Evolutionary conservation across 2,888 invertebrate species (phyloP).

Genomic region (Idaea biselata): DNA sequence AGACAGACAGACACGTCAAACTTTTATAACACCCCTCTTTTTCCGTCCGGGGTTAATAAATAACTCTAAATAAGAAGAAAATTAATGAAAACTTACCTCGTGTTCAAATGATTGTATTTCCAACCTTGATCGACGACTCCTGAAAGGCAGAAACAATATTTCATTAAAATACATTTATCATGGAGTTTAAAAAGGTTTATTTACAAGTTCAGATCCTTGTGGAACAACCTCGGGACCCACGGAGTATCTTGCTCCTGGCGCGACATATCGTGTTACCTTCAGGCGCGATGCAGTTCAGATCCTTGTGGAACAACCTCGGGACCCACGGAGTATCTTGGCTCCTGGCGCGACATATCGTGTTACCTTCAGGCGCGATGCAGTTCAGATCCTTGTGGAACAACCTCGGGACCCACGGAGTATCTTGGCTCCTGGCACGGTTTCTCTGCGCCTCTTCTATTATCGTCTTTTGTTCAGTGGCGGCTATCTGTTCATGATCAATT

Average conservation of each 20-base stretch:
- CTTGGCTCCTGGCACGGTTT: constrained; percentile 83
- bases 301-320: constrained; percentile 84
- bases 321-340: constrained; percentile 72
- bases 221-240: constrained; percentile 88
- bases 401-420: constrained; percentile 85
- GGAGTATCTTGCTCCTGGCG: no score
- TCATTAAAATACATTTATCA: background rate
- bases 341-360: no score
- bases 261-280: constrained; percentile 39
- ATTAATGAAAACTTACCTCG: constrained; percentile 38
- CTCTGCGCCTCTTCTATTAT: constrained; percentile 93
- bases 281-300: constrained; percentile 32
- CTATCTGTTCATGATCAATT: constrained; percentile 65
- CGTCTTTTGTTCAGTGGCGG: constrained; percentile 95
- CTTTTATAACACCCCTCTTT: no score
- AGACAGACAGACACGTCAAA: no score
- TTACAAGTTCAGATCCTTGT: constrained; percentile 32
- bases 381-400: constrained; percentile 78
- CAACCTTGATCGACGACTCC: constrained; percentile 65
- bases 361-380: constrained; percentile 46
- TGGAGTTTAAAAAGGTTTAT: no score
- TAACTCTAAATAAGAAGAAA: background rate
- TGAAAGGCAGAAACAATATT: constrained; percentile 33
- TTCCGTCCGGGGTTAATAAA: no score
- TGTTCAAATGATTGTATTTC: constrained; percentile 61